Conservation (phyloP, 2,888 invertebrate genomes). For the Drosophila recens region DNA sequence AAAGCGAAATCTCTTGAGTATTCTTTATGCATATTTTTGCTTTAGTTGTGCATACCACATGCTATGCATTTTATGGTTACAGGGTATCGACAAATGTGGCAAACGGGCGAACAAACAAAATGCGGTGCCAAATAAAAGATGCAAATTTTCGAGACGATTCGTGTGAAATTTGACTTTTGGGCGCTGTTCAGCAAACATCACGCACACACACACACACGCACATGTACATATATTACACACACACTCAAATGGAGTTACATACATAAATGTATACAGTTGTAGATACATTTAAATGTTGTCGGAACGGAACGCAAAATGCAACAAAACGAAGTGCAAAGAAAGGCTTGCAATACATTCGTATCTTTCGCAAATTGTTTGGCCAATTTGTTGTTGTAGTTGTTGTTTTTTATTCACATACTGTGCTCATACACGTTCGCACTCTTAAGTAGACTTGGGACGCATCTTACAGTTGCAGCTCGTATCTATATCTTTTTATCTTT, state of each 20-base stretch:
- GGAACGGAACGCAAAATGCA: conserved; percentile 44
- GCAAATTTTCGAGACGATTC: conserved; percentile 65
- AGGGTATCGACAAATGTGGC: conserved; percentile 30
- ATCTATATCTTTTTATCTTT: conserved; percentile 9
- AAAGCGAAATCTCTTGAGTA: not conserved
- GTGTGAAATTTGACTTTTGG: conserved; percentile 56
- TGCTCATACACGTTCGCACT: conserved; percentile 15
- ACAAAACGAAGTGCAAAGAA: conserved; percentile 62
- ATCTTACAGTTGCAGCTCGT: conserved; percentile 2
- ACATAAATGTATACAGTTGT: not conserved
- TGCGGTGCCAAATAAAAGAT: conserved; percentile 61
- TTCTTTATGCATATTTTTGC: not conserved
- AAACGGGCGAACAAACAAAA: conserved; percentile 65
- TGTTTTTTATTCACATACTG: conserved; percentile 24
- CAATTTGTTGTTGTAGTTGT: conserved; percentile 3
- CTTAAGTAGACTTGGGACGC: conserved; percentile 8
- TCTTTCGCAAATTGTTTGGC: conserved; percentile 17
- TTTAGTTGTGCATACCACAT: not conserved
- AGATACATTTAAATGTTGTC: conserved; percentile 23
- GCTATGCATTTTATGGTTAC: not conserved
- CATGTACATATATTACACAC: not conserved
- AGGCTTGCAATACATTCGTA: conserved; percentile 54
- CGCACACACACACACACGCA: conserved; percentile 15
- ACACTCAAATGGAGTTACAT: not conserved
- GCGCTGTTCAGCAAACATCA: conserved; percentile 54